Evolutionary conservation across 2,888 invertebrate species (phyloP).

Genomic region (Erebia palarica): DNA sequence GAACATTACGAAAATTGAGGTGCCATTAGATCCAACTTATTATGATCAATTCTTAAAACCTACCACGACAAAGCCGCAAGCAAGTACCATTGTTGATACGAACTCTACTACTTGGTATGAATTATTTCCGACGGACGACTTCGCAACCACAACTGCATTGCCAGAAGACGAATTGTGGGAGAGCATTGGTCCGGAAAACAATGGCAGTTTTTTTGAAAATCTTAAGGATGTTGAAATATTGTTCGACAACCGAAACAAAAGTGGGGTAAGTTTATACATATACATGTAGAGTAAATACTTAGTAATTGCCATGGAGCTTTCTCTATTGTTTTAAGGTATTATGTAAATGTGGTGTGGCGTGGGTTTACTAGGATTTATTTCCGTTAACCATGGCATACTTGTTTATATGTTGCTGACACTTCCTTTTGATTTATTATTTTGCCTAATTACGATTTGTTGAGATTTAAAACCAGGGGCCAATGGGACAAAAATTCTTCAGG

Average conservation of each 20-base stretch:
- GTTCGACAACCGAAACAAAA: slow-evolving; percentile 59
- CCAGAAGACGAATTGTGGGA: slow-evolving; percentile 75
- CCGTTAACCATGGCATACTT: no score
- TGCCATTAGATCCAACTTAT: slow-evolving; percentile 64
- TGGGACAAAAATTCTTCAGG: no score
- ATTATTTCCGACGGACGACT: slow-evolving; percentile 59
- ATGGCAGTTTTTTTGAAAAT: slow-evolving; percentile 59
- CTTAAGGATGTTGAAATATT: slow-evolving; percentile 77
- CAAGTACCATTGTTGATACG: slow-evolving; percentile 47
- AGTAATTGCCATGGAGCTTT: background rate
- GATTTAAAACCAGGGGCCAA: no score
- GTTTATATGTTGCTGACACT: no score
- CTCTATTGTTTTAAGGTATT: background rate
- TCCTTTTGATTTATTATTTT: no score
- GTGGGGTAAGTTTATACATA: slow-evolving; percentile 52
- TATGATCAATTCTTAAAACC: slow-evolving; percentile 78
- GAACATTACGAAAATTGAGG: slow-evolving; percentile 55
- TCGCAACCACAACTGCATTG: slow-evolving; percentile 48
- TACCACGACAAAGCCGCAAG: slow-evolving; percentile 53
- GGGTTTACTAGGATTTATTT: no score
- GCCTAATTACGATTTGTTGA: no score
- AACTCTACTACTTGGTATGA: slow-evolving; percentile 73
- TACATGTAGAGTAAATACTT: background rate
- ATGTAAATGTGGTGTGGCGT: no score
- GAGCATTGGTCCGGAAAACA: slow-evolving; percentile 58